Base-by-base conservation (phyloP, 2,888 invertebrate genomes). In the Apodemia zela region DNA sequence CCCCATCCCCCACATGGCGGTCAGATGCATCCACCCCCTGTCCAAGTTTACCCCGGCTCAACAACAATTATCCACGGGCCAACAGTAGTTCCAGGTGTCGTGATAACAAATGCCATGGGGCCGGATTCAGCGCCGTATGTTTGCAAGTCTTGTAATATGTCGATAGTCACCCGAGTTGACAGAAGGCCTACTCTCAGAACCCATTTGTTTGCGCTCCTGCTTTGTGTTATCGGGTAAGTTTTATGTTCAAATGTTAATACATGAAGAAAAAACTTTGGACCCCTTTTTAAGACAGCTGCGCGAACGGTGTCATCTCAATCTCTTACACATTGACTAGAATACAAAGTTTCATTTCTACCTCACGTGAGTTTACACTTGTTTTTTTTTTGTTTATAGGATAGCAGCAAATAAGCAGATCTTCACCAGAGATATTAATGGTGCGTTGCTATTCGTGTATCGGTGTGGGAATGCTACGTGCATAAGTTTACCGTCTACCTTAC, bases 141-240 rank as follows among this genome's bases (percentile, higher is more conserved):
- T 13, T 93, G 93, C 68, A 87, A 80, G 3, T 84, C 84, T 1
- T 93, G 93, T 66, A 83, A 87, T 38, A 75, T 77, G 10, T 82
- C 82, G 25, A 81, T 92, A 0, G 75, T 87, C 15, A 93, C 93
- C 0, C 82, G 84, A 38, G 74, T 92, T 35, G 79, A 81, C 68
- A 73, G 71, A 51, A 87, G 79, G 65, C 73, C 93, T 7, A 85
- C 89, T 0, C 83, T 87, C 7, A 88, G 85, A 63, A 94, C 94
- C 0, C 93, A 94, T 75, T 71, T 93, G 11, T 84, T 92, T 66
- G 93, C 93, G 6, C 66, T 87, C 10, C 59, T 93, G 0, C 77
- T 93, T 15, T 93, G 93, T 70, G 33, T 85, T n/a, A 2, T 86
- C 17, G 81, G 80, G 87, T 88, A 72, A 78, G 82, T 75, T 59